phyloP scores from a whole-genome alignment of 1,140 invertebrate species.

The Venustaconcha ellipsiformis region DNA sequence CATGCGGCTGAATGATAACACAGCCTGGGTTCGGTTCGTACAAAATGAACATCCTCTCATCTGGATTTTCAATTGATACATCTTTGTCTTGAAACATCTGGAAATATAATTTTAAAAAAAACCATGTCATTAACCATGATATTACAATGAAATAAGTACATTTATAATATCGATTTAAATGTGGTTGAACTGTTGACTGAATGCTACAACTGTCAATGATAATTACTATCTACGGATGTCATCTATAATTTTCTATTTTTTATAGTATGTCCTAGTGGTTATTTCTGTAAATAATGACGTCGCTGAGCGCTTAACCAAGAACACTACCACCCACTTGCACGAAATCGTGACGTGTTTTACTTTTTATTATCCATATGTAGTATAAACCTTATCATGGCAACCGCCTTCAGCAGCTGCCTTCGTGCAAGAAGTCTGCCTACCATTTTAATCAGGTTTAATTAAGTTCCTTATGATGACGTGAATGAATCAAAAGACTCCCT shows the following conservation, averaged over 20 bases:
- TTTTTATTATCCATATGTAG: no score
- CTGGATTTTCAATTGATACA: background rate
- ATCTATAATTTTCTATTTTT: background rate
- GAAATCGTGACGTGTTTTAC: no score
- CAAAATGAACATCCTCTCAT: conserved; percentile 18
- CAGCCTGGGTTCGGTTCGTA: conserved; percentile 8
- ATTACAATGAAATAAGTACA: background rate
- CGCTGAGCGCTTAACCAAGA: no score
- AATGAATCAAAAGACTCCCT: background rate
- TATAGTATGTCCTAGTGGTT: no score
- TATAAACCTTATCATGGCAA: no score
- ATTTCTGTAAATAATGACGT: no score
- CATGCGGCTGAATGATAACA: conserved; percentile 14
- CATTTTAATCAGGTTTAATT: no score
- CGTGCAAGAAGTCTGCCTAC: no score
- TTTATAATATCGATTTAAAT: background rate
- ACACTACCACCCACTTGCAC: no score
- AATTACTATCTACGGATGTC: background rate
- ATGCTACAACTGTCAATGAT: background rate
- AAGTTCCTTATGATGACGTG: background rate
- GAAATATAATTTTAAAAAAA: background rate
- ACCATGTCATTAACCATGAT: background rate
- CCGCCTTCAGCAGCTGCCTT: no score
- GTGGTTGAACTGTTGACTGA: background rate
- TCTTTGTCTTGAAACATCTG: conserved; percentile 7